These are phyloP conservation scores for Zoanthus sansibaricus DNA, from an alignment of 92 coral and sea anemone genomes.

Conservation along the genomic window DNA sequence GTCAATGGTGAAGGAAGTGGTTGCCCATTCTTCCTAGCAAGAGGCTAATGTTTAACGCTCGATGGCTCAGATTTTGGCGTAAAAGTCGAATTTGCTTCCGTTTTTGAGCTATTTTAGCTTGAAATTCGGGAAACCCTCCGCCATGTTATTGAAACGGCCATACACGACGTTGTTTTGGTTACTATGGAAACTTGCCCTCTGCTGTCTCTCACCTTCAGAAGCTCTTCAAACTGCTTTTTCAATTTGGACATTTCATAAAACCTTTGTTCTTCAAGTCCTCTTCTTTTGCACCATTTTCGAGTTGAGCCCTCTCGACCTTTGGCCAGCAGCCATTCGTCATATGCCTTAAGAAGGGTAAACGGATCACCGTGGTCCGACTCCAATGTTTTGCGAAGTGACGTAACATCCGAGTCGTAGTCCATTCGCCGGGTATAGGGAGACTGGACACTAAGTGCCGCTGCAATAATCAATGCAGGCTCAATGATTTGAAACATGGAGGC, in stretches of 20 bases:
- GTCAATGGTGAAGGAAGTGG: too few relatives aligned
- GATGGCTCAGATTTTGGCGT: too few relatives aligned
- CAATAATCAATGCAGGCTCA: slow-evolving; percentile 94
- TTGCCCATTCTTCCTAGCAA: too few relatives aligned
- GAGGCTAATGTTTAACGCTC: too few relatives aligned
- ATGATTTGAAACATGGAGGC: slow-evolving; percentile 97
- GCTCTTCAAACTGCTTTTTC: slow-evolving; percentile 91
- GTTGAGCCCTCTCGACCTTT: slow-evolving; percentile 89
- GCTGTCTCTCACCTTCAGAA: slow-evolving; percentile 52
- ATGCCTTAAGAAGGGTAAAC: slow-evolving; percentile 92
- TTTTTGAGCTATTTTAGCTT: too few relatives aligned
- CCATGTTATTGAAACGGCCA: too few relatives aligned
- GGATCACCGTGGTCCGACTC: slow-evolving; percentile 99
- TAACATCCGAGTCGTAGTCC: slow-evolving; percentile 95
- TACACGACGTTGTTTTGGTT: too few relatives aligned
- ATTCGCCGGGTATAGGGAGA: slow-evolving; percentile 97
- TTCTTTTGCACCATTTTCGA: slow-evolving; percentile 92
- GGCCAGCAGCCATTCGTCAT: slow-evolving; percentile 95
- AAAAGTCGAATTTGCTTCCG: too few relatives aligned
- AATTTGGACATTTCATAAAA: slow-evolving; percentile 96
- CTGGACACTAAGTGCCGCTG: slow-evolving; percentile 99
- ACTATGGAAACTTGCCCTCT: too few relatives aligned
- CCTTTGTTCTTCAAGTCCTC: slow-evolving; percentile 96
- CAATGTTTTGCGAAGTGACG: slow-evolving; percentile 82
- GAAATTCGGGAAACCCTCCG: too few relatives aligned